Base-by-base conservation (phyloP, 2,113 vertebrate species). In the Tamias sibiricus region DNA sequence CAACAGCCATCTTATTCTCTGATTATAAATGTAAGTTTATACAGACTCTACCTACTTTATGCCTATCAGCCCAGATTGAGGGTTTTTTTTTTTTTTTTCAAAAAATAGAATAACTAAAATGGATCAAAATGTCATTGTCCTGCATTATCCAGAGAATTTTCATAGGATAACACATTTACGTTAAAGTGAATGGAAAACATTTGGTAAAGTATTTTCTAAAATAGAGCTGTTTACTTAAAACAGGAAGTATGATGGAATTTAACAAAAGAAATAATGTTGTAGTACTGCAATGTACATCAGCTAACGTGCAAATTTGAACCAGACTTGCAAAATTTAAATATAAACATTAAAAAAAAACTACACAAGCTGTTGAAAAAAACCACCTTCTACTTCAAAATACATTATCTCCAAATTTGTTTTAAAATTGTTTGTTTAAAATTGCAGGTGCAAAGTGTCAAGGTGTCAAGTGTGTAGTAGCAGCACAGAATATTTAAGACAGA, bases 141-240 rank as follows among this genome's bases (percentile, higher is more conserved):
- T 40, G 2, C 7, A 68, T 42, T 87, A 92, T 71, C 22, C 54
- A 90, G 47, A 92, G 47, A 93, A 72, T 87, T 92, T n/a, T 69
- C 75, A 92, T 87, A 94, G 71, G 49, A 26, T 47, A 26, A 80
- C 28, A 90, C 4, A 62, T 3, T 96, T 49, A 64, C 20, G 14
- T 69, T 86, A 86, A 74, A 68, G 12, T 76, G 47, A 86, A 76
- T 86, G 9, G 32, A 71, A 92, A 95, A 91, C 11, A 91, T 40
- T 30, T 91, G 82, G 44, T 69, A 80, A 96, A 95, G 52, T 76
- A 80, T 93, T 91, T 95, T 89, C 20, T 83, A 76, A 94, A 95
- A 68, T 11, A 92, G 47, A 96, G 24, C 32, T 76, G 4, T 82
- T 91, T 49, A 75, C 8, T 64, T 69, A 91, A 89, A 91, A 92